Evolutionary conservation across 1,140 invertebrate species (phyloP).

Genomic region (Arctopsyche grandis): DNA sequence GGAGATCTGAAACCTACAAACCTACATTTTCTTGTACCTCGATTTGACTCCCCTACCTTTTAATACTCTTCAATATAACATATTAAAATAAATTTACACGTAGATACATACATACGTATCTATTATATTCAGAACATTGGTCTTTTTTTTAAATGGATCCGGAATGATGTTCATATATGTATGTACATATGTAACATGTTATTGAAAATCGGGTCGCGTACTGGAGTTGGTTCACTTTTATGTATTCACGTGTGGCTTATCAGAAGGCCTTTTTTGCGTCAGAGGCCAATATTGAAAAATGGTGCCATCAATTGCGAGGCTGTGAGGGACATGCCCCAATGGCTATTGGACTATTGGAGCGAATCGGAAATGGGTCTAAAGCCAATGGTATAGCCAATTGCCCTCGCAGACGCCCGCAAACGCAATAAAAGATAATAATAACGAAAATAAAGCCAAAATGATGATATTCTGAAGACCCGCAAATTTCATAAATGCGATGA

Average conservation of each 20-base stretch:
- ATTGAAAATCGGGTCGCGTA: too few relatives aligned
- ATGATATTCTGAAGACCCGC: not conserved
- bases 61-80: too few relatives aligned
- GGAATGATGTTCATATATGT: too few relatives aligned
- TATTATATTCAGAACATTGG: too few relatives aligned
- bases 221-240: too few relatives aligned
- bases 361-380: slow-evolving; percentile 30
- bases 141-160: too few relatives aligned
- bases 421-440: not conserved
- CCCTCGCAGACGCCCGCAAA: not conserved
- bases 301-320: slow-evolving; percentile 32
- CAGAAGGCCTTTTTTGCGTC: slow-evolving; percentile 4
- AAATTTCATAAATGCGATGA: slow-evolving; percentile 8
- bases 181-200: too few relatives aligned
- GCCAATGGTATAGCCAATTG: slow-evolving; percentile 10
- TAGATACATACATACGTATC: too few relatives aligned
- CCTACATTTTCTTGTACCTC: too few relatives aligned
- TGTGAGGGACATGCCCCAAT: slow-evolving; percentile 33
- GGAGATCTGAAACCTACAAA: too few relatives aligned
- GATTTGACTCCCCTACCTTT: too few relatives aligned
- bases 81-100: too few relatives aligned
- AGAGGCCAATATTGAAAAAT: slow-evolving; percentile 33
- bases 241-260: slow-evolving; percentile 13
- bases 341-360: slow-evolving; percentile 20
- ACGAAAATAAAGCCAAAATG: not conserved